Percentiles rank a stretch among this genome's conserved stretches.
phyloP scores from a whole-genome alignment of 1,140 invertebrate genomes.

The Zaprionus ghesquierei region DNA sequence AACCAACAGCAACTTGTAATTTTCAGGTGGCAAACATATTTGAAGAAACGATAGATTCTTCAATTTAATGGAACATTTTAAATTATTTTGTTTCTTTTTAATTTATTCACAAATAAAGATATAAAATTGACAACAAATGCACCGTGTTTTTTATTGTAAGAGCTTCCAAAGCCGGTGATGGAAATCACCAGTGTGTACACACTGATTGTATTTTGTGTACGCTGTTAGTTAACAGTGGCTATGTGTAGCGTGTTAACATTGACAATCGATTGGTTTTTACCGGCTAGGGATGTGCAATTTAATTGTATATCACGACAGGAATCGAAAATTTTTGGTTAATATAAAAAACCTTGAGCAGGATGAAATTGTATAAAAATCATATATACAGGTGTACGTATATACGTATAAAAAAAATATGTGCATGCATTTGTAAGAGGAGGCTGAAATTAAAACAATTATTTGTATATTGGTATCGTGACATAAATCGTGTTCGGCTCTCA shows the following conservation, averaged over 20 bases:
- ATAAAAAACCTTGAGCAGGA: no score
- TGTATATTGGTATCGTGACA: not conserved
- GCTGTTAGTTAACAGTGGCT: not conserved
- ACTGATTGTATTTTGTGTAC: not conserved
- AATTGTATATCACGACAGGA: not conserved
- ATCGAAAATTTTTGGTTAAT: not conserved
- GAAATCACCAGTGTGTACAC: not conserved
- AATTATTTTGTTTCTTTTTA: not conserved
- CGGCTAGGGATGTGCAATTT: not conserved
- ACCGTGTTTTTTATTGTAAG: conserved; percentile 7
- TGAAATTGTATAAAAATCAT: no score
- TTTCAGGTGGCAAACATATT: conserved; percentile 37
- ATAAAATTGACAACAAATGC: not conserved
- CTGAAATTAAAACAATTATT: no score
- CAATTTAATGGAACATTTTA: not conserved
- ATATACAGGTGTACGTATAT: no score
- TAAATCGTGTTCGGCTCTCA: not conserved
- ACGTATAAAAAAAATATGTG: no score
- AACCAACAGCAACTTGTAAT: conserved; percentile 35
- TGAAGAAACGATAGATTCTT: not conserved
- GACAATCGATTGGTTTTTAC: not conserved
- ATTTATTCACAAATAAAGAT: not conserved
- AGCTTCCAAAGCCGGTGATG: not conserved
- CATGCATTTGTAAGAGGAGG: no score
- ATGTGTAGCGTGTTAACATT: not conserved